Evolutionary conservation across 2,888 invertebrate species (phyloP).

Genomic region (Glyphotaelius pellucidus): DNA sequence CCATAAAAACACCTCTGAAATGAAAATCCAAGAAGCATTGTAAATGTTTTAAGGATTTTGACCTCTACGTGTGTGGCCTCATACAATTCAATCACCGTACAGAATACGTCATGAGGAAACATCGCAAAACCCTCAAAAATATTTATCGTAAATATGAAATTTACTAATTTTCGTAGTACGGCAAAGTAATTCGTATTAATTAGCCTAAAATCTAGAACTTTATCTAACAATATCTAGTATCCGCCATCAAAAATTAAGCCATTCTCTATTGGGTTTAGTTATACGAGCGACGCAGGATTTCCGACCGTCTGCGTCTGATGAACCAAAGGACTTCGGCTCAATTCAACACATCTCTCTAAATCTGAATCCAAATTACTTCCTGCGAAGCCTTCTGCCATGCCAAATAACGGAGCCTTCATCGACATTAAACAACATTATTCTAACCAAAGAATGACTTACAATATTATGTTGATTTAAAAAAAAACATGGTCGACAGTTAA

Average conservation of each 20-base stretch:
- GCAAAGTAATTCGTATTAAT: background rate
- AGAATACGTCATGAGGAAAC: too few relatives aligned
- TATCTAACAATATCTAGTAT: background rate
- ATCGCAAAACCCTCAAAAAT: background rate
- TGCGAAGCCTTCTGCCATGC: background rate
- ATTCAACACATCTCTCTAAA: background rate
- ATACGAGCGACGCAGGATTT: constrained; percentile 6
- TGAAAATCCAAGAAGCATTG: too few relatives aligned
- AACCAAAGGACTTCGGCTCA: constrained; percentile 13
- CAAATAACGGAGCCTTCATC: background rate
- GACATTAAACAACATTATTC: background rate
- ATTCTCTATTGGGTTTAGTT: background rate
- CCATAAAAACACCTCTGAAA: too few relatives aligned
- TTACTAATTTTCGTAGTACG: too few relatives aligned
- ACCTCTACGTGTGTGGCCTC: too few relatives aligned
- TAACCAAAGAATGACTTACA: background rate
- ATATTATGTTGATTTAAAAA: background rate
- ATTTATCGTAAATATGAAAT: background rate
- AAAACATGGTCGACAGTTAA: background rate
- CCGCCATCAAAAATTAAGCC: background rate
- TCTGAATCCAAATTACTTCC: constrained; percentile 31
- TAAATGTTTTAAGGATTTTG: too few relatives aligned
- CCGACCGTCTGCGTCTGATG: constrained; percentile 11
- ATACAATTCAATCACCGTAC: too few relatives aligned
- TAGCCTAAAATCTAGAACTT: background rate